Conservation (phyloP, 2,888 invertebrate genomes). For the Stenchaetothrips biformis region DNA sequence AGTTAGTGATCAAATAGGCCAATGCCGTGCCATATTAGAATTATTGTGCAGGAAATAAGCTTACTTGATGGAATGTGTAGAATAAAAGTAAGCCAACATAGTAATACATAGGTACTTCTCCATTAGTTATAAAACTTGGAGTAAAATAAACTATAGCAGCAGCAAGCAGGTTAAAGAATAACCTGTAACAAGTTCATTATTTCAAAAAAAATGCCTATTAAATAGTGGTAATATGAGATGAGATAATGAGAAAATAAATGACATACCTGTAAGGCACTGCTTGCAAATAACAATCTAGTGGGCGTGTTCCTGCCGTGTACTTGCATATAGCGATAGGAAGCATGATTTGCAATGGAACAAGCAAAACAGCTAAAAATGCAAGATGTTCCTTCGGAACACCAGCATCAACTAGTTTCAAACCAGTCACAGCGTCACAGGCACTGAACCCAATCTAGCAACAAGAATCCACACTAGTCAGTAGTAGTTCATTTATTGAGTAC, state of each 20-base stretch:
- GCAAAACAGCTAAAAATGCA: conserved; percentile 85
- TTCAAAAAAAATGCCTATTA: conserved; percentile 5
- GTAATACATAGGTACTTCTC: conserved; percentile 69
- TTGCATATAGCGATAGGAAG: conserved; percentile 79
- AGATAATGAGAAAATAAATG: neutral
- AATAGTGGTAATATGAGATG: neutral
- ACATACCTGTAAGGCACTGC: conserved; percentile 74
- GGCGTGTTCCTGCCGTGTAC: conserved; percentile 82
- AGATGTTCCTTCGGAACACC: conserved; percentile 94
- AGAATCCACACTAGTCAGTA: conserved; percentile 11
- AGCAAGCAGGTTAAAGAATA: conserved; percentile 78
- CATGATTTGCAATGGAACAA: conserved; percentile 90
- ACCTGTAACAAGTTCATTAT: conserved; percentile 48
- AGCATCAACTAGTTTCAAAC: conserved; percentile 89
- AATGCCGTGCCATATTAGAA: neutral
- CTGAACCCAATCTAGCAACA: conserved; percentile 78
- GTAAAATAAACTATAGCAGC: conserved; percentile 81
- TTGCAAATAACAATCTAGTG: conserved; percentile 80
- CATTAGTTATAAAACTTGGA: conserved; percentile 62
- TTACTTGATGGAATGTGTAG: conserved; percentile 88
- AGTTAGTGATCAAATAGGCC: too few species aligned
- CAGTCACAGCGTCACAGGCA: conserved; percentile 91
- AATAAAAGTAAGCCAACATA: conserved; percentile 69
- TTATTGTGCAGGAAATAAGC: conserved; percentile 30
- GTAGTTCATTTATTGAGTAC: conserved; percentile 18